Conservation (phyloP, 2,113 vertebrate species). For the Sigmodon hispidus region DNA sequence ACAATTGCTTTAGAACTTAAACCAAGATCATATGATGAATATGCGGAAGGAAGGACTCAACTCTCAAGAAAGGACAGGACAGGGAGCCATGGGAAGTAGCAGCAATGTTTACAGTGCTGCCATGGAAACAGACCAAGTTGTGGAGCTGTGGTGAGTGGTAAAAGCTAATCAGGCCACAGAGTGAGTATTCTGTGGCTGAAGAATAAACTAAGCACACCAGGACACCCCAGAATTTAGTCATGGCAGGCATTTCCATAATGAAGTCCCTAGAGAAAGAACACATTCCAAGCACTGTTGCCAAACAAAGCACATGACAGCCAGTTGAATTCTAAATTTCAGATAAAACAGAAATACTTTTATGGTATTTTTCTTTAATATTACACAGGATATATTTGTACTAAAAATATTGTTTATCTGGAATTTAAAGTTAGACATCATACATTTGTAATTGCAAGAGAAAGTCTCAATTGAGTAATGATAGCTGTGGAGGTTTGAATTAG, state of each 20-base stretch:
- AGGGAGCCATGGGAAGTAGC: neutral
- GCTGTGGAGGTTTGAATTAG: neutral
- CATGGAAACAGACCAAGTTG: conserved; percentile 11
- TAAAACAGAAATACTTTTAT: conserved; percentile 3
- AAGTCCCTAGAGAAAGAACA: conserved; percentile 7
- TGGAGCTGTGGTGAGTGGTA: neutral
- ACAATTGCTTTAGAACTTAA: conserved; percentile 36
- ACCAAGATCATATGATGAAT: neutral
- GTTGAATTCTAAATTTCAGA: conserved; percentile 49
- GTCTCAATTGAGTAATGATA: neutral
- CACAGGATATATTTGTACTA: neutral
- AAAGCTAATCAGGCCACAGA: conserved; percentile 11
- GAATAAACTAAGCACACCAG: neutral
- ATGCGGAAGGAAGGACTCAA: conserved; percentile 18
- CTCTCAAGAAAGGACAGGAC: conserved; percentile 16
- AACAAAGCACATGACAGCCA: conserved; percentile 20
- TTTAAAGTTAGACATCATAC: conserved; percentile 5
- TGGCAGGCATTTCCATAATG: neutral
- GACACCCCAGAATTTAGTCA: neutral
- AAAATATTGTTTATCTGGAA: neutral
- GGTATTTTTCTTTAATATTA: conserved; percentile 3
- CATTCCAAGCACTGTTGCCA: neutral
- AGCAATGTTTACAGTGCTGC: neutral
- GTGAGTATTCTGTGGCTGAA: neutral
- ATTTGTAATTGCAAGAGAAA: conserved; percentile 35